A percentile compares a stretch with the other conserved stretches of the same genome.
phyloP scores from a whole-genome alignment of 2,797 vertebrate species.

The Helostoma temminkii region DNA sequence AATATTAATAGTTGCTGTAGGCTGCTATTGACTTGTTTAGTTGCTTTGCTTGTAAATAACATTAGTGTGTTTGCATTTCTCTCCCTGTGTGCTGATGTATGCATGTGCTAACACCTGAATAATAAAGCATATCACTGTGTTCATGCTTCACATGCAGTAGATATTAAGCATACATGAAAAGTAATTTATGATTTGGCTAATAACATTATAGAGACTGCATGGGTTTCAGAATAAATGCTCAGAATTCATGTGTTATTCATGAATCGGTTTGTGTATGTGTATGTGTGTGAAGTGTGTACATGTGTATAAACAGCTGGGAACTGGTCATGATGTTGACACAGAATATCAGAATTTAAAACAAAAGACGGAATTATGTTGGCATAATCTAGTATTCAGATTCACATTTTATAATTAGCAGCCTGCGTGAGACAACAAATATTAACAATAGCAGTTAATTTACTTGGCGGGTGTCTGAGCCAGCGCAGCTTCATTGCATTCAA shows the following conservation, averaged over 20 bases:
- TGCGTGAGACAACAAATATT: slow-evolving; percentile 55
- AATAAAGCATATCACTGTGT: slow-evolving; percentile 11
- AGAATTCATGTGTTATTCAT: slow-evolving; percentile 23
- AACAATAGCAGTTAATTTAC: slow-evolving; percentile 54
- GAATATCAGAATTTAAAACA: slow-evolving; percentile 42
- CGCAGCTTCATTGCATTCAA: slow-evolving; percentile 22
- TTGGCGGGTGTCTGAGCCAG: slow-evolving; percentile 31
- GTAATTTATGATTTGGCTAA: slow-evolving; percentile 1
- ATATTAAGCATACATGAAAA: slow-evolving; percentile 4
- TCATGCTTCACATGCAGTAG: slow-evolving; percentile 1
- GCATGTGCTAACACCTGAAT: slow-evolving; percentile 1
- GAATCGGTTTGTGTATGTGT: slow-evolving; percentile 1
- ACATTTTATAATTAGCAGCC: slow-evolving; percentile 41
- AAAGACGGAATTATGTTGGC: slow-evolving; percentile 43
- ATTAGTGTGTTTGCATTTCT: slow-evolving; percentile 5
- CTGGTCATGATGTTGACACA: slow-evolving; percentile 32
- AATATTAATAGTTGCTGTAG: slow-evolving; percentile 22
- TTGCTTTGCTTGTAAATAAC: slow-evolving; percentile 7
- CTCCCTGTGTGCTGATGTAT: neutral
- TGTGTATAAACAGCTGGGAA: slow-evolving; percentile 44
- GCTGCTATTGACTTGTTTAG: slow-evolving; percentile 2
- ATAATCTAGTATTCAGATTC: slow-evolving; percentile 47
- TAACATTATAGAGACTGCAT: slow-evolving; percentile 11
- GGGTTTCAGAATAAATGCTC: slow-evolving; percentile 8
- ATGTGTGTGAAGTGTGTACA: neutral